These are phyloP conservation scores for Saxidomus purpurata DNA, from an alignment of 1,140 invertebrate genomes.

Conservation along the genomic window DNA sequence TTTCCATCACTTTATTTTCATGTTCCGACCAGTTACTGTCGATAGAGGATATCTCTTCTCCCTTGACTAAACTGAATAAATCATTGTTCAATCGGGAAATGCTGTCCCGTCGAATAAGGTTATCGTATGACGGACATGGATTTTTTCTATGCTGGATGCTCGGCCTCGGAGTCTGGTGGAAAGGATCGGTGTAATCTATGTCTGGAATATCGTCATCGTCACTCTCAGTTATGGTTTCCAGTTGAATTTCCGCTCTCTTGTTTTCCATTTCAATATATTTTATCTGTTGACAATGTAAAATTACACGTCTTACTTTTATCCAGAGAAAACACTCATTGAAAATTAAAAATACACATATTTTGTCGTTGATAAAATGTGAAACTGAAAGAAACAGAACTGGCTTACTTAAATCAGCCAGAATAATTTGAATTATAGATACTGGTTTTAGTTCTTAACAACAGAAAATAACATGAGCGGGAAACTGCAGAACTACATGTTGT, in stretches of 20 bases:
- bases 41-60: not conserved
- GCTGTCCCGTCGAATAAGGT: not conserved
- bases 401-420: too few relatives aligned
- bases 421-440: too few relatives aligned
- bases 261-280: not conserved
- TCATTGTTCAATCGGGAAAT: not conserved
- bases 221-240: not conserved
- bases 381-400: too few relatives aligned
- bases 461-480: too few relatives aligned
- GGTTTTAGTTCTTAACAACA: too few relatives aligned
- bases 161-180: conserved; percentile 24
- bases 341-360: too few relatives aligned
- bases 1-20: not conserved
- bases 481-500: too few relatives aligned
- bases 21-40: not conserved
- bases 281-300: too few relatives aligned
- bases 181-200: conserved; percentile 42
- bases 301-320: too few relatives aligned
- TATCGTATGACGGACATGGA: not conserved
- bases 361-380: too few relatives aligned
- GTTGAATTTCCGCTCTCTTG: not conserved
- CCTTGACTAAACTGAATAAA: not conserved
- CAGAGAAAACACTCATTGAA: too few relatives aligned
- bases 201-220: conserved; percentile 27
- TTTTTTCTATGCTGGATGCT: not conserved